Evolutionary conservation across 2,888 invertebrate species (phyloP), one percentile per base, ranked within the genome.

Genomic region (Melinaea menophilus): DNA sequence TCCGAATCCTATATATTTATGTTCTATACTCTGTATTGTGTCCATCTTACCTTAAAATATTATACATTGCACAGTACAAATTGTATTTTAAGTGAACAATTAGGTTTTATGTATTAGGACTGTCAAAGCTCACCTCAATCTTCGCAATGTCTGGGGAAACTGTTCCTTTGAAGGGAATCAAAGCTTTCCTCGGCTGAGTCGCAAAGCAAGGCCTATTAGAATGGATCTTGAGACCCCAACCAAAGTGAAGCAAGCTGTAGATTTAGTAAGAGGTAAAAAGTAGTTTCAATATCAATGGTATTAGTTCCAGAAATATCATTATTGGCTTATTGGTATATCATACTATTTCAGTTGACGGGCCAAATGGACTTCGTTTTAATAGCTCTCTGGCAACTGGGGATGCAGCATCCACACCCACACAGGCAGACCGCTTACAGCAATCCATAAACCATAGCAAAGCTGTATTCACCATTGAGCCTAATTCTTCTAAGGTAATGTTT

Each of bases 361-460:
- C 91, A 5, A 92, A 92, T 76, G 92, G 92, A 45, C 80, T 92
- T 0, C 84, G 85, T 70, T 93, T 91, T 86, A 92, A 90, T 77
- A 86, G 86, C 72, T 89, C 86, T 5, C 80, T 87, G 73, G 83
- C 84, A 31, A 75, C 85, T 1, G 83, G 79, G 2, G 87, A 90
- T 46, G 79, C 79, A 4, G 71, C 84, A 0, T 84, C 86, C 0
- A 86, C 88, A 0, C 87, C 88, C 0, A 85, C 86, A 1, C 88
- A 81, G 37, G 82, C 88, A 11, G 88, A 91, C 57, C 81, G 91
- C 2, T 71, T 90, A 41, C 88, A 91, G 65, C 90, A 90, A 66
- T 76, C 82, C n/a, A 90, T 93, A 56, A 94, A 94, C 78, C 93
- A 93, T 2, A 93, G 92, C 81, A 94, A 94, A 77, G 94, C 94